Percentiles rank a stretch among this genome's conserved stretches.
Conservation (phyloP, 1,140 invertebrate species). For the Apis laboriosa region DNA sequence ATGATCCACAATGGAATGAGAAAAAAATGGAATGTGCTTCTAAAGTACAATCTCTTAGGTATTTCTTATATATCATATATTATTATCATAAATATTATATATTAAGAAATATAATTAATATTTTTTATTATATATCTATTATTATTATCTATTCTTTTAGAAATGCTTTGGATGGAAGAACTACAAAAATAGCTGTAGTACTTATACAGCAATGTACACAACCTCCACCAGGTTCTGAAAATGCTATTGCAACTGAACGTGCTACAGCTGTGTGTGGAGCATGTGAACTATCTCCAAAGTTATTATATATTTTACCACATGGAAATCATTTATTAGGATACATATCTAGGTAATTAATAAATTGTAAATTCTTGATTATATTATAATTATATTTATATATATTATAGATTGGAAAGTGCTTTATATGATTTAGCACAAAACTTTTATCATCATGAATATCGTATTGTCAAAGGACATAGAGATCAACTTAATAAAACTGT, state of each 20-base stretch:
- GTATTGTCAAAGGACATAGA: constrained; percentile 92
- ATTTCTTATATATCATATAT: constrained; percentile 45
- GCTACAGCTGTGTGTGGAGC: constrained; percentile 93
- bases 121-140: too few species aligned
- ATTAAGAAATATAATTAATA: constrained; percentile 14
- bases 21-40: constrained; percentile 96
- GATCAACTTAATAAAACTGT: constrained; percentile 96
- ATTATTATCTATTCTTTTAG: constrained; percentile 75
- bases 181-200: constrained; percentile 93
- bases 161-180: constrained; percentile 87
- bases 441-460: constrained; percentile 95
- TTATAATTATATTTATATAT: constrained; percentile 1
- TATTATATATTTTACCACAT: constrained; percentile 93
- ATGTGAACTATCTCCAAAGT: constrained; percentile 95
- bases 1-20: constrained; percentile 95
- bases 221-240: constrained; percentile 90
- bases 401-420: constrained; percentile 90
- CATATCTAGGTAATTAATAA: constrained; percentile 82
- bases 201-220: constrained; percentile 91
- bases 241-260: constrained; percentile 92
- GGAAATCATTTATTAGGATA: constrained; percentile 94
- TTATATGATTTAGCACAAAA: constrained; percentile 95
- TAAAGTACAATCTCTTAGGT: constrained; percentile 93
- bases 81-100: neutral
- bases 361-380: constrained; percentile 1